Conservation (phyloP, 2,113 vertebrate species). For the Chionis minor region DNA sequence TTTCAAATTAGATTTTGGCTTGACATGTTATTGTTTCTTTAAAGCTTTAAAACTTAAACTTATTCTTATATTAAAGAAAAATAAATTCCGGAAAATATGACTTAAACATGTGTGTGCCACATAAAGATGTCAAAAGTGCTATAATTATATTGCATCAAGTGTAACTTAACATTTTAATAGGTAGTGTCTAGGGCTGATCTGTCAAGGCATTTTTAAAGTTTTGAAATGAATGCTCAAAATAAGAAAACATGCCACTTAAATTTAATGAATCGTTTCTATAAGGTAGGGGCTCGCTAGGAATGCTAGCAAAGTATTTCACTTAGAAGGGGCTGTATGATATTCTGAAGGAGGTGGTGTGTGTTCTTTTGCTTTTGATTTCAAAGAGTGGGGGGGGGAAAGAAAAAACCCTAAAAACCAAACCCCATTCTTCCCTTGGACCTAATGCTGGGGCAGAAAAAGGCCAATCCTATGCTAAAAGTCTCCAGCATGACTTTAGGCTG, state of each 20-base stretch:
- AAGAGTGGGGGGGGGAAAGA: not conserved
- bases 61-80: constrained; percentile 54
- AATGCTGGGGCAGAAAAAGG: not conserved
- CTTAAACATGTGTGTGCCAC: constrained; percentile 46
- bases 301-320: not conserved
- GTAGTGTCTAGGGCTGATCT: constrained; percentile 49
- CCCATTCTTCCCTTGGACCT: not conserved
- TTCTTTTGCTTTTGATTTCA: constrained; percentile 35
- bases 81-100: constrained; percentile 55
- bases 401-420: not conserved
- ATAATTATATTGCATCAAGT: constrained; percentile 66
- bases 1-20: constrained; percentile 44
- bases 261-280: constrained; percentile 51
- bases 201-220: constrained; percentile 57
- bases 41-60: constrained; percentile 39
- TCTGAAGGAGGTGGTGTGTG: not conserved
- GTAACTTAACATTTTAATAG: constrained; percentile 66
- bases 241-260: constrained; percentile 56
- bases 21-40: constrained; percentile 30
- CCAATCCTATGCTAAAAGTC: not conserved
- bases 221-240: constrained; percentile 68
- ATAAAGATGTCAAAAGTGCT: constrained; percentile 64
- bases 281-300: not conserved
- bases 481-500: not conserved
- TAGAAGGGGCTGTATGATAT: not conserved